Base-by-base conservation (phyloP, 2,797 vertebrate species). In the Danio aesculapii region DNA sequence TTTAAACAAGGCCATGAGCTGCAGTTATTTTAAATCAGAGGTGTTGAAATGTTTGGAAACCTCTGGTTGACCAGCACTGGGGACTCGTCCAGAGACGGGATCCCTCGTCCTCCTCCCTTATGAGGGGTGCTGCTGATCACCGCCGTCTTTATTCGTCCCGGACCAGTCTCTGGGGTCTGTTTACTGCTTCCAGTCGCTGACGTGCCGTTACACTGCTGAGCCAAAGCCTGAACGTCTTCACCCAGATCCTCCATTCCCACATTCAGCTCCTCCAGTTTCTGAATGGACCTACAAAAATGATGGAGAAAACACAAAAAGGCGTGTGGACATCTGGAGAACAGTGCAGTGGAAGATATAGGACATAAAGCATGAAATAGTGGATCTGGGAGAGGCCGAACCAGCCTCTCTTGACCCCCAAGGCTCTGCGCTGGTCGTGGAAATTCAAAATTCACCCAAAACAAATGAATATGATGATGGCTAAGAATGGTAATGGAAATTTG, bases 241-340 rank as follows among this genome's bases (percentile, higher is more conserved):
- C 94, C 95, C 82, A 93, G 92, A 88, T 88, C 95, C 77, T 99
- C 97, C 84, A 98, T 96, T 53, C 96, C 95, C 81, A 98, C 93
- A 62, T 98, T 99, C 91, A 99, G 94, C 87, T 99, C 97, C 87
- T 97, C 98, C 77, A 99, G 88, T 86, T 97, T 99, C 91, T 97
- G 97, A 88, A 99, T 98, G 72, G 98, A 99, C 82, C 98, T 99
- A 77, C 2, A 82, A 67, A 85, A 2, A 79, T 52, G 11, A 58
- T 10, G 14, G 69, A 49, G 13, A 59, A 67, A 68, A 21, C 13
- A 2, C 8, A 12, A n/a, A 12, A n/a, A 30, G 30, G 19, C 7
- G 11, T 8, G 46, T 61, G 8, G 44, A 53, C 39, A 11, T 53
- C 21, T 10, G 52, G 49, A 69, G 13, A 39, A 2, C n/a, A 47